Conservation (phyloP, 2,113 vertebrate species). For the Lasiurus cinereus region DNA sequence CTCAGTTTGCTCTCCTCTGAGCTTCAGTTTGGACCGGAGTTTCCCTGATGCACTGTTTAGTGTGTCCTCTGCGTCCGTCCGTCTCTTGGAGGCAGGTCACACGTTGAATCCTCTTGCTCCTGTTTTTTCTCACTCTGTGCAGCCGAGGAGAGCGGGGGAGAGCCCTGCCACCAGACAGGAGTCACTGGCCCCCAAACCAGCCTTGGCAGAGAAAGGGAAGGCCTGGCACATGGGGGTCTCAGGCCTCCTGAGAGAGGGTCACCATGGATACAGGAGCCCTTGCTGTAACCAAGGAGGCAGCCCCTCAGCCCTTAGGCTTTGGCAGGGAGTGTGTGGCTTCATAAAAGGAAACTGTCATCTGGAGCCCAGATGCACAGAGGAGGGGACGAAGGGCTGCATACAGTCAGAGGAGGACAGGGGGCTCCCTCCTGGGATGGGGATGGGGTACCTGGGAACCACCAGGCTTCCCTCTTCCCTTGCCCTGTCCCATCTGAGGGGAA, state of each 20-base stretch:
- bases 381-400: neutral
- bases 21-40: neutral
- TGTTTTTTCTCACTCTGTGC: neutral
- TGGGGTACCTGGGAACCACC: neutral
- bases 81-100: neutral
- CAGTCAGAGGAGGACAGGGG: neutral
- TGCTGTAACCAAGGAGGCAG: constrained; percentile 56
- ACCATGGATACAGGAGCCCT: constrained; percentile 16
- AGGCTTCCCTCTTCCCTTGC: neutral
- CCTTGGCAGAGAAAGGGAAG: constrained; percentile 30
- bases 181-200: neutral
- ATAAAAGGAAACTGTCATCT: neutral
- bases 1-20: neutral
- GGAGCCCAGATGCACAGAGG: neutral
- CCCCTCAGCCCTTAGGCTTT: constrained; percentile 15
- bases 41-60: neutral
- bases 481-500: constrained; percentile 35
- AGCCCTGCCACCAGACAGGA: neutral
- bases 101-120: neutral
- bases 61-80: fast-evolving
- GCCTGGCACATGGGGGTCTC: neutral
- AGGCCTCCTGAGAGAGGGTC: constrained; percentile 27
- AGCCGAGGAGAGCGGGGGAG: neutral
- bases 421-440: neutral
- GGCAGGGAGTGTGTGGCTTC: constrained; percentile 24